A percentile compares a stretch with the other conserved stretches of the same genome.
Conservation (phyloP, 2,888 invertebrate species). For the Chironomus tentans region DNA sequence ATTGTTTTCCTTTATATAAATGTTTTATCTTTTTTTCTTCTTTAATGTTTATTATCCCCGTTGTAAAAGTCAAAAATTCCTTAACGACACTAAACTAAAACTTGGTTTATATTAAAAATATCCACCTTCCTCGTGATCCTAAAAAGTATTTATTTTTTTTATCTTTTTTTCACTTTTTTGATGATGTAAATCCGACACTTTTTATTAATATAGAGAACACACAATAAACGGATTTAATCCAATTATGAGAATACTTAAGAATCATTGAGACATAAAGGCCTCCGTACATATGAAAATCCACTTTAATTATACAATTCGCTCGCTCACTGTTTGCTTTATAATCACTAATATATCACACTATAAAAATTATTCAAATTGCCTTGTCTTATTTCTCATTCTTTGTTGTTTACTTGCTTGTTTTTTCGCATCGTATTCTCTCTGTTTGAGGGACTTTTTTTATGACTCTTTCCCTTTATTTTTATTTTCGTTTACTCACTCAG, state of each 20-base stretch:
- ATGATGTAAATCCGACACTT: neutral
- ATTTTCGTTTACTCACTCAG: neutral
- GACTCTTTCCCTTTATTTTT: neutral
- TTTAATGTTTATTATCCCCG: neutral
- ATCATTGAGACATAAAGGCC: neutral
- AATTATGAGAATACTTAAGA: constrained; percentile 4
- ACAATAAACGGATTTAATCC: constrained; percentile 1
- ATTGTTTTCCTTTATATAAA: neutral
- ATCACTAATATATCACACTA: constrained; percentile 18
- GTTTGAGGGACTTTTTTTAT: neutral
- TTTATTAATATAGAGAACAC: neutral
- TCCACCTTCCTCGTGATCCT: too few relatives aligned
- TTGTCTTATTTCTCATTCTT: too few relatives aligned
- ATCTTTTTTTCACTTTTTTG: neutral
- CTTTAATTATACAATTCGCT: constrained; percentile 7
- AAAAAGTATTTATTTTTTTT: neutral
- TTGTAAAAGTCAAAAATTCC: neutral
- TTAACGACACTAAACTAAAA: neutral
- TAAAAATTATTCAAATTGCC: neutral
- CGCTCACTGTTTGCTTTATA: neutral
- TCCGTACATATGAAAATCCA: neutral
- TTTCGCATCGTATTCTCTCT: too few relatives aligned
- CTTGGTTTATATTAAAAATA: neutral
- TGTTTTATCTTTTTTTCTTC: neutral
- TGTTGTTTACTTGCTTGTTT: too few relatives aligned